Evolutionary conservation across 1,140 invertebrate genomes (phyloP), one percentile per base, ranked within the genome.

Genomic region (Lordiphosa clarofinis): DNA sequence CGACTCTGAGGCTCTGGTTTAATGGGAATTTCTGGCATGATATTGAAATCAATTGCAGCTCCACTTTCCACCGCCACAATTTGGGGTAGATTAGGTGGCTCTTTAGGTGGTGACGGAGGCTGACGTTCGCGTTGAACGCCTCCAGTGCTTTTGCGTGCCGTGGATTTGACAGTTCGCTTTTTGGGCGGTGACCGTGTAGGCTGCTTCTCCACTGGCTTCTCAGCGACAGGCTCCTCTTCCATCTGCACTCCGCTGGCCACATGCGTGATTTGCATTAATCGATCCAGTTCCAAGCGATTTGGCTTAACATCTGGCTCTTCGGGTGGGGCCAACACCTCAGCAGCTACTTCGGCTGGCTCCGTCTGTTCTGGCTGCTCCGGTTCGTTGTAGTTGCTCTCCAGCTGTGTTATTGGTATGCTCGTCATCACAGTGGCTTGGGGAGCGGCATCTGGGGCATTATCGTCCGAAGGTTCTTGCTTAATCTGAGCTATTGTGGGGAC

Each of bases 221-320:
- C 28, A 4, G 1, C 33, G n/a, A 11, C 47, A 19, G 57, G 64
- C 54, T 82, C 74, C 21, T 87, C 69, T 6, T 60, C 79, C 75
- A 87, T 78, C 13, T 56, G 67, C 7, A 87, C 69, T 21, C 86
- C 86, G 46, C 74, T 86, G 9, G 68, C 73, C 10, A 87, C 71
- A 49, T 75, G 66, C 1, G 84, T 64, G 21, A 87, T 87, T 56
- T 87, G 50, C 64, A 87, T 63, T 10, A 88, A 38, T 0, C 81
- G 76, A 72, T 88, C 86, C 3, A 88, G 61, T 33, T 88, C 86
- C 35, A 54, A 48, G 15, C 75, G 81, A 62, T 79, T 87, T 1
- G 86, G 86, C 13, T 88, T 88, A 1, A 88, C 59, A 65, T 88
- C 86, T 31, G 67, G 54, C 31, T 47, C 39, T 31, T 7, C 28